Evolutionary conservation across 2,888 invertebrate genomes (phyloP).

Genomic region (Troides aeacus): DNA sequence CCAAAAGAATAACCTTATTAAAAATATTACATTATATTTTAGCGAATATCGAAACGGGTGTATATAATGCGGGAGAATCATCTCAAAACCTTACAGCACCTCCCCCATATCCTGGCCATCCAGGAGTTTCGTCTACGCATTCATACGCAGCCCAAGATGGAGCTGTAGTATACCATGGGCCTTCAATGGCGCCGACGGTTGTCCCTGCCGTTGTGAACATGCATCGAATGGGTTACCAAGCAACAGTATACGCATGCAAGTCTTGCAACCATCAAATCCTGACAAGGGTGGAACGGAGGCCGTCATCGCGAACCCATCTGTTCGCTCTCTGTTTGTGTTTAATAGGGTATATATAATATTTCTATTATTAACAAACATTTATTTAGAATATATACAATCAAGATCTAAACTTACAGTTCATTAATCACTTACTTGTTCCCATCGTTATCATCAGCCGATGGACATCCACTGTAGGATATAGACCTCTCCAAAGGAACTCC

Average conservation of each 20-base stretch:
- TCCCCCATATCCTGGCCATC: constrained; percentile 20
- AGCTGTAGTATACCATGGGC: constrained; percentile 27
- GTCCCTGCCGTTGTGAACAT: constrained; percentile 36
- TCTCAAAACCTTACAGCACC: constrained; percentile 6
- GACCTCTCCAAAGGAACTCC: no score
- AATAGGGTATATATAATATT: constrained; percentile 48
- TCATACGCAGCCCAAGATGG: constrained; percentile 10
- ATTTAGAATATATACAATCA: no score
- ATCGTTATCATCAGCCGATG: no score
- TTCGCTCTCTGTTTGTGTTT: constrained; percentile 73
- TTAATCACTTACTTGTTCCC: no score
- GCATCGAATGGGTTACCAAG: constrained; percentile 45
- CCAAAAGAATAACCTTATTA: no score
- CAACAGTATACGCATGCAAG: constrained; percentile 56
- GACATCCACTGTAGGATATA: no score
- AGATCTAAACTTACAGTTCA: no score
- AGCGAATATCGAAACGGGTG: constrained; percentile 13
- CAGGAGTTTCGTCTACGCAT: background rate
- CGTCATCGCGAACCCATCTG: constrained; percentile 76
- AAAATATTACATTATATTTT: constrained; percentile 1
- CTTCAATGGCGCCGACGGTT: background rate
- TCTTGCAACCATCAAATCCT: constrained; percentile 67
- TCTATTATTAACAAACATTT: no score
- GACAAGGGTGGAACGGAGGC: constrained; percentile 59
- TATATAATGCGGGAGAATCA: constrained; percentile 2